Base-by-base conservation (phyloP, 2,797 vertebrate species). In the Premnoplex brunnescens region DNA sequence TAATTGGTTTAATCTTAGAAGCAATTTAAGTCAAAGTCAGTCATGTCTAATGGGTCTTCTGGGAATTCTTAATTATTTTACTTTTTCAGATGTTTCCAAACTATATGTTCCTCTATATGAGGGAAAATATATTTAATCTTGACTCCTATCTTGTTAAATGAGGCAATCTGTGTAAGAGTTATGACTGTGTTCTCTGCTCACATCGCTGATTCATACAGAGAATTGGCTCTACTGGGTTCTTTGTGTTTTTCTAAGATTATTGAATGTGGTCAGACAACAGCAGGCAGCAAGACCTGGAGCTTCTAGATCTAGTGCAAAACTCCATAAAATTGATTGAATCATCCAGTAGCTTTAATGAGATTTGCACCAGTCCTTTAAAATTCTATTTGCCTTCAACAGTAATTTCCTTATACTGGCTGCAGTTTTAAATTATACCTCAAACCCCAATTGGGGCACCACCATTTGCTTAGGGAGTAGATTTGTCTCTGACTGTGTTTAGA, bases 91-190 rank as follows among this genome's bases (percentile, higher is more conserved):
- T 51, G 23, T 59, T 94, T 97, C 78, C 68, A 79, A 95, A 34
- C 5, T 95, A 48, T 88, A 72, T 73, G 73, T 90, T 93, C 46
- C 13, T 79, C 52, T 74, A 84, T 52, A 78, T 78, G 81, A 95
- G 82, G 48, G 68, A 88, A 76, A 85, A 91, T 77, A 89, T 75
- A 49, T 96, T 96, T 96, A 59, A 86, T 93, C 92, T 96, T 97
- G 93, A 82, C 71, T 95, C 87, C 63, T 39, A 58, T 95, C 63
- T 58, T 92, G 36, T 91, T 95, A 94, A 89, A 94, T 91, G 95
- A 80, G 96, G 95, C 78, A 90, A 76, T 94, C 71, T 92, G n/a
- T 90, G 85, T 89, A 88, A 92, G 75, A 94, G 51, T 93, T 95
- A 68, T 21, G 7, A 81, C 24, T 44, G 21, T 0, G 1, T 86